Base-by-base conservation (phyloP, 1,140 invertebrate genomes). In the Maconellicoccus hirsutus region DNA sequence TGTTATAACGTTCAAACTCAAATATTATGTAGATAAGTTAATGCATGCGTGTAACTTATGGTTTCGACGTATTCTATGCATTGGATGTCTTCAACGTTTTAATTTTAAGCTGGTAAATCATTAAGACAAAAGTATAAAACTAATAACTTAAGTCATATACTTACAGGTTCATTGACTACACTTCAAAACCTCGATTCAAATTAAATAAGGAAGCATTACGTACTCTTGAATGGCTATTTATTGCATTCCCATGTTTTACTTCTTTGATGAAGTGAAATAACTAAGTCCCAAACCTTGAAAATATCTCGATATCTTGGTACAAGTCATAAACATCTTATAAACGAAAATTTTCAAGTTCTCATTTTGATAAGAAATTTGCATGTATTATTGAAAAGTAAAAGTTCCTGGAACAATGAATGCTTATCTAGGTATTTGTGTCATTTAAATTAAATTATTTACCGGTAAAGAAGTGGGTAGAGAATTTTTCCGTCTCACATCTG, bases 381-480 rank as follows among this genome's bases (percentile, higher is more conserved):
- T 16, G 6, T 19, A 19, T 52, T 52, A 8, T 16, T 19, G 42
- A 3, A 8, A 52, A 52, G 42, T 52, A 52, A 52, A 52, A 52
- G 42, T 52, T 16, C 6, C 42, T 52, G 16, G 10, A 33, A 52
- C 42, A 16, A 52, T 52, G n/a, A 52, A 52, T 52, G 42, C 42
- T 52, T 52, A 52, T 52, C 12, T 52, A 52, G 42, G 42, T 52
- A 52, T 52, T 52, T 52, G 42, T 52, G 42, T 52, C 42, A 52
- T 16, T 52, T 16, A 16, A 3, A 14, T 16, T 2, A 14, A 52
- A 52, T 52, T 52, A 52, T 52, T 4, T 19, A 52, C 42, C 10
- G 6, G 42, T 16, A 16, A 19, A 3, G n/a, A 52, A 52, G 42
- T 52, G 42, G 42, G 42, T 52, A 52, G 42, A 52, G n/a, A 52